These are phyloP conservation scores for Schizopygopsis pylzovi DNA, from an alignment of 2,797 vertebrate species.

Conservation along the genomic window DNA sequence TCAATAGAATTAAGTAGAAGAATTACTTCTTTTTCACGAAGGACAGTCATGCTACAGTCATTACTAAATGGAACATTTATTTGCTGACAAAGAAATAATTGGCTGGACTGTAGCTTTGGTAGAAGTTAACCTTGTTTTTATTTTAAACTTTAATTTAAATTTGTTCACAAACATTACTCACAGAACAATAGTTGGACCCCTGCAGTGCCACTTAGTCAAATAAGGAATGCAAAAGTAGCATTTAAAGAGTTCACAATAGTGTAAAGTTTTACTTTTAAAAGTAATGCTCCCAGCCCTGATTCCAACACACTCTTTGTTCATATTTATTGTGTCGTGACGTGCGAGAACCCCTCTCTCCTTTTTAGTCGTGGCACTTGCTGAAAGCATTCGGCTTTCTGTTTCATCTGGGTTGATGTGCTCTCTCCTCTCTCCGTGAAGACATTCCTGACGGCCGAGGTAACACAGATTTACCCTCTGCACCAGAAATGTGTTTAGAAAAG, in stretches of 20 bases:
- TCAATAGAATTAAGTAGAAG: neutral
- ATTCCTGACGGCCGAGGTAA: conserved; percentile 50
- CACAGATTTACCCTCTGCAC: conserved; percentile 50
- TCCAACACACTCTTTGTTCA: neutral
- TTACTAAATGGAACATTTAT: neutral
- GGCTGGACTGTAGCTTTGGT: neutral
- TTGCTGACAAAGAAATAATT: neutral
- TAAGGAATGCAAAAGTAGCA: neutral
- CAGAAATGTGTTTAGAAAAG: conserved; percentile 53
- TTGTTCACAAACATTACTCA: neutral
- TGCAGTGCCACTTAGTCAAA: neutral
- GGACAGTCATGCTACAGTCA: neutral
- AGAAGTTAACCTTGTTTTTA: neutral
- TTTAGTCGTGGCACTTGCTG: conserved; percentile 11
- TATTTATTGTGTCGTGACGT: neutral
- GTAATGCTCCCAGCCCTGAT: neutral
- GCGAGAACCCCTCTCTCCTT: neutral
- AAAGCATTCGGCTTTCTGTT: conserved; percentile 27
- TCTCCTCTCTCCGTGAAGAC: conserved; percentile 18
- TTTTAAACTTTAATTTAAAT: neutral
- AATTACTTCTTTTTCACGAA: neutral
- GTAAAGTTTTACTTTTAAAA: neutral
- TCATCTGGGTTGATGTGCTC: conserved; percentile 43
- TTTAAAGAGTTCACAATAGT: neutral
- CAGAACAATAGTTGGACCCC: neutral